These are phyloP conservation scores for Charanyca ferruginea DNA, from an alignment of 2,888 invertebrate genomes.

Conservation along the genomic window DNA sequence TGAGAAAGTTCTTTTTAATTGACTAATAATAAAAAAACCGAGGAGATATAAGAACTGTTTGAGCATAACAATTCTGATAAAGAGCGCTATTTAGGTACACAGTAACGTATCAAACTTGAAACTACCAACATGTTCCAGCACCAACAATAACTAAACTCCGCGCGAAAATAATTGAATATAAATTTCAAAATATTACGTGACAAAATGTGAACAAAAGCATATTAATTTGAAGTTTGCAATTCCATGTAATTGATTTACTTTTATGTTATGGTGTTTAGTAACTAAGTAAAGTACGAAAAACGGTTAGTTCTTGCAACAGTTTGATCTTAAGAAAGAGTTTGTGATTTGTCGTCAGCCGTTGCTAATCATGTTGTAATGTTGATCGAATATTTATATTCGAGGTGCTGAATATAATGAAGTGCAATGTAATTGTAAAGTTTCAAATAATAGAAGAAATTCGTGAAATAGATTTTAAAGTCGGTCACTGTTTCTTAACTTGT, in stretches of 20 bases:
- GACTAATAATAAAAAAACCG: too few species aligned
- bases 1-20: not conserved
- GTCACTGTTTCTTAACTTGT: constrained; percentile 13
- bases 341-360: constrained; percentile 44
- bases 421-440: not conserved
- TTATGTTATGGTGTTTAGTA: constrained; percentile 59
- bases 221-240: constrained; percentile 51
- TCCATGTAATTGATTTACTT: constrained; percentile 64
- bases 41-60: too few species aligned
- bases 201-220: constrained; percentile 42
- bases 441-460: not conserved
- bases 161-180: constrained; percentile 35
- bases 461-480: not conserved
- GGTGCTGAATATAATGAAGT: not conserved
- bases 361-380: constrained; percentile 61
- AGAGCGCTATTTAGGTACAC: not conserved
- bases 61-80: too few species aligned
- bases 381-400: constrained; percentile 38
- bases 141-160: constrained; percentile 7
- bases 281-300: constrained; percentile 54
- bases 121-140: not conserved
- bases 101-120: not conserved
- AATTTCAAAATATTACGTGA: constrained; percentile 55
- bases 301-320: constrained; percentile 55
- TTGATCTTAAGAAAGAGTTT: constrained; percentile 56